Evolutionary conservation across 2,888 invertebrate species (phyloP).

Genomic region (Anthrax anthrax): DNA sequence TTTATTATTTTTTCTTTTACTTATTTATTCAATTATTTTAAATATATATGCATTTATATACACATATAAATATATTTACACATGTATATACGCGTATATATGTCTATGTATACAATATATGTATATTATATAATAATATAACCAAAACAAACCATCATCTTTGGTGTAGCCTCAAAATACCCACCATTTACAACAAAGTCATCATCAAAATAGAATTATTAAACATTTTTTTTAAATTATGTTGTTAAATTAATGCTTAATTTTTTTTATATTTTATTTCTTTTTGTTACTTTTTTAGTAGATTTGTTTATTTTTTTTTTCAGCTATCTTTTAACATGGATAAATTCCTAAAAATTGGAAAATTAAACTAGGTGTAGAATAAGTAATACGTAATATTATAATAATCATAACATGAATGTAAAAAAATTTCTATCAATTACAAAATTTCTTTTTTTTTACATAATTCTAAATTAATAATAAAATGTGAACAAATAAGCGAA

Average conservation of each 20-base stretch:
- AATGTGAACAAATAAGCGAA: no score
- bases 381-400: constrained; percentile 10
- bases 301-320: background rate
- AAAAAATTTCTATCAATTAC: no score
- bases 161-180: constrained; percentile 20
- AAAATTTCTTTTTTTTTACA: no score
- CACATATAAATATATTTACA: no score
- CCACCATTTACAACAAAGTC: constrained; percentile 7
- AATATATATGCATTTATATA: no score
- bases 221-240: constrained; percentile 4
- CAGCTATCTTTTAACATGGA: constrained; percentile 26
- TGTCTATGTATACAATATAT: no score
- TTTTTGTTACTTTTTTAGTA: background rate
- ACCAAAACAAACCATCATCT: constrained; percentile 8
- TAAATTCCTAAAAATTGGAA: constrained; percentile 30
- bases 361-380: background rate
- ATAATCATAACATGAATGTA: no score
- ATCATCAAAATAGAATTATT: background rate
- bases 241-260: background rate
- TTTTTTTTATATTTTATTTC: constrained; percentile 1
- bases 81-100: no score
- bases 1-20: no score
- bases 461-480: no score
- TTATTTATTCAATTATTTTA: no score
- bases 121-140: no score